Conservation (phyloP, 2,797 vertebrate genomes). For the Alfaro cultratus region DNA sequence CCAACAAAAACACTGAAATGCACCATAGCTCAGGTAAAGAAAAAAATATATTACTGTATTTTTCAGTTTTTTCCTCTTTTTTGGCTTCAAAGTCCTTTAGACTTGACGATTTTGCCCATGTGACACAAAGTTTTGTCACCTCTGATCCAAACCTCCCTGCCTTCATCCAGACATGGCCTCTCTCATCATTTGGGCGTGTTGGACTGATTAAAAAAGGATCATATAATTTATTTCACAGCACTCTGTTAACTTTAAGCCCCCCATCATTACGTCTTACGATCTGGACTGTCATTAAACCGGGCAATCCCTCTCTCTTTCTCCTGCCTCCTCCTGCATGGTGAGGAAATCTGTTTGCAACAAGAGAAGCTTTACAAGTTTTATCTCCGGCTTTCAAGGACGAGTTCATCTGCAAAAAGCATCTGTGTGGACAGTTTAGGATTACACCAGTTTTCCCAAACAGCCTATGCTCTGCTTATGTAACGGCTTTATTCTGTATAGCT, state of each 20-base stretch:
- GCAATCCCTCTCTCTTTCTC: too few relatives aligned
- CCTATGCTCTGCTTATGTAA: neutral
- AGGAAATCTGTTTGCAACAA: conserved; percentile 16
- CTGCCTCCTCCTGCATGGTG: neutral
- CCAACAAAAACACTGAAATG: too few relatives aligned
- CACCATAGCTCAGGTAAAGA: too few relatives aligned
- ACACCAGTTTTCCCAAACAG: neutral
- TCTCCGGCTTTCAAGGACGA: neutral
- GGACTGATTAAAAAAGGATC: conserved; percentile 34
- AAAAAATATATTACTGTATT: too few relatives aligned
- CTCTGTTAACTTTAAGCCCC: conserved; percentile 54
- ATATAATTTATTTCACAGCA: conserved; percentile 58
- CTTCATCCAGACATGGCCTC: neutral
- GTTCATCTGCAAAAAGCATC: conserved; percentile 16
- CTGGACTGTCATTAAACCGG: conserved; percentile 38
- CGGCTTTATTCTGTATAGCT: neutral
- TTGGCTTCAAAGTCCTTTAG: neutral
- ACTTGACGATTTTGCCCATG: neutral
- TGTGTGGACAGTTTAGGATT: conserved; percentile 16
- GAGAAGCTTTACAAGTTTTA: conserved; percentile 2
- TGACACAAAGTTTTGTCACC: neutral
- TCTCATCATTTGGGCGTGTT: neutral
- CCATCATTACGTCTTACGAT: conserved; percentile 40
- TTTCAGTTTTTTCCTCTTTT: neutral
- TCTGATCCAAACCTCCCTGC: conserved; percentile 20